These are phyloP conservation scores for Cheilosia vulpina DNA, from an alignment of 2,888 invertebrate species.

Conservation along the genomic window DNA sequence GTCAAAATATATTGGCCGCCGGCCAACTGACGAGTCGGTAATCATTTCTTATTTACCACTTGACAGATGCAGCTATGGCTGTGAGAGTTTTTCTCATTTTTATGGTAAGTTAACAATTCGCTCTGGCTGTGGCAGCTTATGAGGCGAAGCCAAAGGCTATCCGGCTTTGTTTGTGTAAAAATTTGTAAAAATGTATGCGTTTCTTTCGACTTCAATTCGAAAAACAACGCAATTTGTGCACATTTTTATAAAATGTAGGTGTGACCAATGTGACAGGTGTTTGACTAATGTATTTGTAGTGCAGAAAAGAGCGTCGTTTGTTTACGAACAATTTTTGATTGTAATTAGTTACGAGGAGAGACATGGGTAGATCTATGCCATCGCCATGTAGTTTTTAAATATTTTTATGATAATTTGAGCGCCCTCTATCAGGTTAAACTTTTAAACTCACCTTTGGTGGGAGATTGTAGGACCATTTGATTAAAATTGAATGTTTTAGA, in stretches of 20 bases:
- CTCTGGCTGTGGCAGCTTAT: neutral
- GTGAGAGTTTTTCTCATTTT: neutral
- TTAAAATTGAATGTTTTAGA: too few species aligned
- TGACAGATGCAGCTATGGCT: constrained; percentile 23
- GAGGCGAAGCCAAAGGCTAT: neutral
- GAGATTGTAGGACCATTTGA: too few species aligned
- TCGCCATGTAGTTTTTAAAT: too few species aligned
- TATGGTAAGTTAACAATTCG: neutral
- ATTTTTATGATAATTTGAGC: too few species aligned
- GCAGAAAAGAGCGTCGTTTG: neutral
- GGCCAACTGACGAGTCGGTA: constrained; percentile 36
- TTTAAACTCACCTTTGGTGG: too few species aligned
- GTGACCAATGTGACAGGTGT: neutral
- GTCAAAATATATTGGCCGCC: constrained; percentile 15
- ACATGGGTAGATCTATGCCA: too few species aligned
- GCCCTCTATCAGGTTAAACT: too few species aligned
- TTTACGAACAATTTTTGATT: neutral
- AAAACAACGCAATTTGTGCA: neutral
- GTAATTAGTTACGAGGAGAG: too few species aligned
- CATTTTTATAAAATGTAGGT: neutral
- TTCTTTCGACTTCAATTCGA: neutral
- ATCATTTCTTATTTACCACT: constrained; percentile 28
- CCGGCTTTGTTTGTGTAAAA: neutral
- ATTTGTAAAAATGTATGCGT: neutral
- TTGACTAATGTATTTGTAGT: neutral